Evolutionary conservation across 2,113 vertebrate species (phyloP).

Genomic region (Peromyscus maniculatus): DNA sequence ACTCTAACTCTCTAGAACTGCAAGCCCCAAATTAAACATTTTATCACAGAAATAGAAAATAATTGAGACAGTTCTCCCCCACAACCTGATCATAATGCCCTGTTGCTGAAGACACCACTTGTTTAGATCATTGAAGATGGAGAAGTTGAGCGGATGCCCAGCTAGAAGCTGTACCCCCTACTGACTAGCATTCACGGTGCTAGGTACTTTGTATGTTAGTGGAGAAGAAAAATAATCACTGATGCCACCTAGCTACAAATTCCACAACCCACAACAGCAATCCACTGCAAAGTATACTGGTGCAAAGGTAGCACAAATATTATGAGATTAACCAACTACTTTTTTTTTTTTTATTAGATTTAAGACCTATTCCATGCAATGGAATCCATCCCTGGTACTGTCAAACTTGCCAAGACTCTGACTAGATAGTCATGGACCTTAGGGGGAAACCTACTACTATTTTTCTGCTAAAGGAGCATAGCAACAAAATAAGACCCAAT

Average conservation of each 20-base stretch:
- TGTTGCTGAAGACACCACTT: not conserved
- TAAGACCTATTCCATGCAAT: not conserved
- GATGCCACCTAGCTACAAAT: too few species aligned
- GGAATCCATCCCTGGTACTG: not conserved
- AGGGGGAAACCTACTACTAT: not conserved
- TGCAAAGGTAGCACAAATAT: not conserved
- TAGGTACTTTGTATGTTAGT: too few species aligned
- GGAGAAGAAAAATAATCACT: too few species aligned
- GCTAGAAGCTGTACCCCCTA: too few species aligned
- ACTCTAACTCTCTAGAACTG: too few species aligned
- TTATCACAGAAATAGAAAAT: not conserved
- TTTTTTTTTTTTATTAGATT: not conserved
- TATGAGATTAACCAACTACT: not conserved
- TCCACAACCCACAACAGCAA: not conserved
- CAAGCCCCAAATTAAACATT: not conserved
- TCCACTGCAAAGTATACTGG: not conserved
- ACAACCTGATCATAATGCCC: not conserved
- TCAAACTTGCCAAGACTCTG: not conserved
- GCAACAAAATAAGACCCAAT: not conserved
- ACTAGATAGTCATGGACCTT: not conserved
- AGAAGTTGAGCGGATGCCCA: not conserved
- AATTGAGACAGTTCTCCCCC: not conserved
- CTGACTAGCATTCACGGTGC: too few species aligned
- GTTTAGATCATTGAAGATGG: not conserved
- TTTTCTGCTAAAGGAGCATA: not conserved